Evolutionary conservation across 1,140 invertebrate genomes (phyloP).

Genomic region (Pogonomyrmex barbatus): DNA sequence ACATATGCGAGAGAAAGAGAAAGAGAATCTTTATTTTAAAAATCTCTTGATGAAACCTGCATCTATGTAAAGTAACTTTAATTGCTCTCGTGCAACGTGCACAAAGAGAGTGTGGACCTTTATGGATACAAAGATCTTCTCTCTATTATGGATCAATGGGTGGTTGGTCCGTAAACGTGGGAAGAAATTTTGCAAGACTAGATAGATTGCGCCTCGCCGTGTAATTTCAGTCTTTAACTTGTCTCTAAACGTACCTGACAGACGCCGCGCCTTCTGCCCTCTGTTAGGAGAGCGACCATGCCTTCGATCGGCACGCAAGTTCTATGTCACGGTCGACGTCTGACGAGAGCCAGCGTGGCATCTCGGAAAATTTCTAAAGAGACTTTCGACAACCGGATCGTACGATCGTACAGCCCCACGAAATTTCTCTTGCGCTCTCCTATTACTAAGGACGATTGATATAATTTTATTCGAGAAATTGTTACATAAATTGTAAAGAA

Average conservation of each 20-base stretch:
- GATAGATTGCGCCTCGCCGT: constrained; percentile 29
- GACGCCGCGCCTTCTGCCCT: constrained; percentile 68
- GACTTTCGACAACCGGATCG: background rate
- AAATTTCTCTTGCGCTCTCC: background rate
- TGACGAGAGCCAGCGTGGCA: constrained; percentile 30
- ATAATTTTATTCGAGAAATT: background rate
- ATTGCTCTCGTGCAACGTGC: background rate
- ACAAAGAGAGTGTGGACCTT: background rate
- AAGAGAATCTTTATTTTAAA: background rate
- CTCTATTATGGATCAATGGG: constrained; percentile 44
- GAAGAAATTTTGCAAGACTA: constrained; percentile 46
- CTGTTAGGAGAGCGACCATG: constrained; percentile 69
- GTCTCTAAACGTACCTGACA: constrained; percentile 70
- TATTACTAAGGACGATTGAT: background rate
- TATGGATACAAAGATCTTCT: constrained; percentile 44
- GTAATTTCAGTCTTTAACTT: constrained; percentile 66
- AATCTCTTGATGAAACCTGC: background rate
- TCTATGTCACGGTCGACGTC: constrained; percentile 63
- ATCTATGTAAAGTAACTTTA: background rate
- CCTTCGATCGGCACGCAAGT: constrained; percentile 71
- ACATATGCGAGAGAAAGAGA: background rate
- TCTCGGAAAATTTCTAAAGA: constrained; percentile 3
- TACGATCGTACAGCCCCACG: background rate
- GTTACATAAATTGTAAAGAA: background rate
- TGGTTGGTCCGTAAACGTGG: constrained; percentile 50